Evolutionary conservation across 1,140 invertebrate species (phyloP), one percentile per base, ranked within the genome.

Genomic region (Battus philenor): DNA sequence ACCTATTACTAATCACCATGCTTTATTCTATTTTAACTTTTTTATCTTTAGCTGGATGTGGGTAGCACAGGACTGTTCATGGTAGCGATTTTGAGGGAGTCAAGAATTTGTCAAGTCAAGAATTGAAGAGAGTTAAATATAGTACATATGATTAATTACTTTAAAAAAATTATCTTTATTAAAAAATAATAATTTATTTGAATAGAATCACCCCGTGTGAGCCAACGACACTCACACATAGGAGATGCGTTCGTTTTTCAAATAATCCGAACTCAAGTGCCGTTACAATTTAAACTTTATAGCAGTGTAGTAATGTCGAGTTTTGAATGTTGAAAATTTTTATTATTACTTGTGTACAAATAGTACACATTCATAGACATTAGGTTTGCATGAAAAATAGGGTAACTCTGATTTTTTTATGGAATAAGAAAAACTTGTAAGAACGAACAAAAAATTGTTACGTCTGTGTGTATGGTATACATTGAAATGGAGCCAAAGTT

Each of bases 351-450:
- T 50, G 46, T 29, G 49, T 36, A 41, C 32, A 46, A 52, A 41
- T 52, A 43, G 44, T 52, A 52, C 39, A 52, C 34, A 22, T 41
- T 36, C 44, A 46, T 52, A 46, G 50, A 39, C 45, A 41, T 41
- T 27, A 52, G 29, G 50, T 52, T 52, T 52, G 36, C 49, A 51
- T 52, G 50, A 51, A 53, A 57, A 58, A 47, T 58, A 54, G 50
- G 50, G 55, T 58, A 58, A 50, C 31, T 31, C 43, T 47, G 51
- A 48, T 54, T 53, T 62, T 53, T 51, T 45, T 45, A 16, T 32
- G 44, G 29, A 44, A 52, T 48, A 54, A 49, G 50, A 54, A 52
- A 49, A 34, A 29, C 26, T n/a, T 41, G 12, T 2, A 16, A 17
- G 29, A 12, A 16, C 38, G 27, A 3, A 41, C 38, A 41, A 41